Percentiles rank a stretch among this genome's conserved stretches.
Evolutionary conservation across 1,140 invertebrate species (phyloP).

Genomic region (Bradysia coprophila): DNA sequence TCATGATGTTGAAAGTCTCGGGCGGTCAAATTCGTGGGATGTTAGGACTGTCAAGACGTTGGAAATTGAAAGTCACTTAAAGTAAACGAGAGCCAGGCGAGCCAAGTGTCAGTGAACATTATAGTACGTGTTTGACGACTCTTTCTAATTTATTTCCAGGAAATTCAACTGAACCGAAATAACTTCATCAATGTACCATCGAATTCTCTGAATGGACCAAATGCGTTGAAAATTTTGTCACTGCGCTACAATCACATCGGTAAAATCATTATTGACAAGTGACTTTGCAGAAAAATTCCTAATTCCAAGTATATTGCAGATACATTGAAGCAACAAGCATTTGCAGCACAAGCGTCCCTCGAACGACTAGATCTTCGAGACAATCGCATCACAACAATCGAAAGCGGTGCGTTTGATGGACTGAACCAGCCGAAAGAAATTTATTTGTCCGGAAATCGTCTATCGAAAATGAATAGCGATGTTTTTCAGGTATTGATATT

Average conservation of each 20-base stretch:
- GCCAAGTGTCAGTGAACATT: no score
- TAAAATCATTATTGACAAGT: no score
- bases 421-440: slow-evolving; percentile 45
- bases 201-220: slow-evolving; percentile 57
- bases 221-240: slow-evolving; percentile 46
- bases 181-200: slow-evolving; percentile 54
- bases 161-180: slow-evolving; percentile 63
- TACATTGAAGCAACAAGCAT: slow-evolving; percentile 25
- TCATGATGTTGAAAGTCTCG: no score
- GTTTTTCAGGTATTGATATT: slow-evolving; percentile 26
- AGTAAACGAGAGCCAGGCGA: no score
- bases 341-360: slow-evolving; percentile 41
- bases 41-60: no score
- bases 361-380: slow-evolving; percentile 54
- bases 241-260: slow-evolving; percentile 62
- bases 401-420: slow-evolving; percentile 49
- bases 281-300: no score
- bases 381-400: slow-evolving; percentile 54
- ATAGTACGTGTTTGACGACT: no score
- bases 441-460: slow-evolving; percentile 52
- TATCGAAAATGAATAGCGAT: slow-evolving; percentile 60
- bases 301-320: slow-evolving; percentile 1
- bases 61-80: no score
- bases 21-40: no score
- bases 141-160: no score